A percentile compares a stretch with the other conserved stretches of the same genome.
phyloP scores from a whole-genome alignment of 2,797 vertebrate genomes.

The Chelon auratus region DNA sequence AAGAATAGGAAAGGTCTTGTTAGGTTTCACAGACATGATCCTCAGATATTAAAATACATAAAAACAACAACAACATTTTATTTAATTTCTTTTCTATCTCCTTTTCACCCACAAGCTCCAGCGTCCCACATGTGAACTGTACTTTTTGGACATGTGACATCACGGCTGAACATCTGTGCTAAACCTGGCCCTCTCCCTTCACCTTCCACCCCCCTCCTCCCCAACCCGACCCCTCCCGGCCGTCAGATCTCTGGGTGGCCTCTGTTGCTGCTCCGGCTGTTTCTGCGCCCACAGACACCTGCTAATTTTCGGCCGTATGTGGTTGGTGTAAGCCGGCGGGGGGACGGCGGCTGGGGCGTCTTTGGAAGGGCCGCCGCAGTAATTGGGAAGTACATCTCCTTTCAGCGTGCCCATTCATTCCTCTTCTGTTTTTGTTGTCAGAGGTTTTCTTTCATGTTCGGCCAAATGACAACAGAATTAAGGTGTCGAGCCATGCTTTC shows the following conservation, averaged over 20 bases:
- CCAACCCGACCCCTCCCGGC: neutral
- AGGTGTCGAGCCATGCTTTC: constrained; percentile 75
- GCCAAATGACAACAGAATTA: constrained; percentile 85
- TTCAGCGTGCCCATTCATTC: constrained; percentile 75
- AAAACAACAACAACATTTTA: too few species aligned
- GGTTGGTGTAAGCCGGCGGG: constrained; percentile 65
- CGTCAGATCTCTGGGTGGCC: constrained; percentile 74
- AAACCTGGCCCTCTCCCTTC: constrained; percentile 8
- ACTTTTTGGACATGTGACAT: constrained; percentile 50
- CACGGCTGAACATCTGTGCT: constrained; percentile 74
- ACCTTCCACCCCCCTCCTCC: neutral
- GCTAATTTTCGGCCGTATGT: constrained; percentile 83
- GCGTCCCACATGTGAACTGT: constrained; percentile 35
- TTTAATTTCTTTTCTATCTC: neutral
- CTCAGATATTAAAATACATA: too few species aligned
- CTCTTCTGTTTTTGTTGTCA: constrained; percentile 68
- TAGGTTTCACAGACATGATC: too few species aligned
- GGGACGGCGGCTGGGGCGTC: constrained; percentile 49
- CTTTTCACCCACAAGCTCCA: constrained; percentile 25
- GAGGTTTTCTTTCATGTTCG: constrained; percentile 78
- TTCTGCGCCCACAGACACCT: constrained; percentile 82
- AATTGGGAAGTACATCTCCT: constrained; percentile 83
- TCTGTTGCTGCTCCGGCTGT: constrained; percentile 62
- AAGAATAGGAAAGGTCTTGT: too few species aligned
- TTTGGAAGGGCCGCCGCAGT: constrained; percentile 64